Evolutionary conservation across 2,888 invertebrate genomes (phyloP).

Genomic region (Meiosimyza platycephala): DNA sequence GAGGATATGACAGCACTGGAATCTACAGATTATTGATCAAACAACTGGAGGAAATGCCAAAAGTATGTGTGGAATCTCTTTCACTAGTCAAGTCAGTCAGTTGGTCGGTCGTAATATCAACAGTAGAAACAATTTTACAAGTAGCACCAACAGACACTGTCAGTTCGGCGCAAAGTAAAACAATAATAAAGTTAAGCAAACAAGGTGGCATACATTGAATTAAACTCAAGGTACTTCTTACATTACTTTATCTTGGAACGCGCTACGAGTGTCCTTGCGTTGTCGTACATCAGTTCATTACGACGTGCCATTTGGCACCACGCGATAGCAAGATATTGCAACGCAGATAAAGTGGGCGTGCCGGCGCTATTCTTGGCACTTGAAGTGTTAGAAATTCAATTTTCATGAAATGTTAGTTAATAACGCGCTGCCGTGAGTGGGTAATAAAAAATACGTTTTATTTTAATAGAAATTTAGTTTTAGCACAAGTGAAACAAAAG

Average conservation of each 20-base stretch:
- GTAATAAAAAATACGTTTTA: conserved; percentile 16
- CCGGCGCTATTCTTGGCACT: conserved; percentile 1
- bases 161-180: conserved; percentile 35
- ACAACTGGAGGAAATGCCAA: conserved; percentile 5
- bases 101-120: conserved; percentile 39
- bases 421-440: conserved; percentile 11
- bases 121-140: background rate
- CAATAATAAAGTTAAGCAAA: background rate
- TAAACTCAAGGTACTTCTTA: too few species aligned
- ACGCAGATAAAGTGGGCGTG: conserved; percentile 33
- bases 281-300: conserved; percentile 5
- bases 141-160: conserved; percentile 30
- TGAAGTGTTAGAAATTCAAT: conserved; percentile 31
- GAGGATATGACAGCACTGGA: conserved; percentile 16
- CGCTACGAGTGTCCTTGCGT: conserved; percentile 25
- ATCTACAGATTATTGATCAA: conserved; percentile 25
- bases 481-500: conserved; percentile 18
- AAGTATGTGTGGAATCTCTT: background rate
- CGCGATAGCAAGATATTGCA: conserved; percentile 20
- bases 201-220: too few species aligned
- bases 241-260: background rate
- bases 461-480: conserved; percentile 26
- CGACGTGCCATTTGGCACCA: conserved; percentile 11
- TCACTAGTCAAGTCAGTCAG: conserved; percentile 46
- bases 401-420: conserved; percentile 25